A percentile compares a stretch with the other conserved stretches of the same genome.
Conservation (phyloP, 1,140 invertebrate genomes). For the Hycleus phaleratus region DNA sequence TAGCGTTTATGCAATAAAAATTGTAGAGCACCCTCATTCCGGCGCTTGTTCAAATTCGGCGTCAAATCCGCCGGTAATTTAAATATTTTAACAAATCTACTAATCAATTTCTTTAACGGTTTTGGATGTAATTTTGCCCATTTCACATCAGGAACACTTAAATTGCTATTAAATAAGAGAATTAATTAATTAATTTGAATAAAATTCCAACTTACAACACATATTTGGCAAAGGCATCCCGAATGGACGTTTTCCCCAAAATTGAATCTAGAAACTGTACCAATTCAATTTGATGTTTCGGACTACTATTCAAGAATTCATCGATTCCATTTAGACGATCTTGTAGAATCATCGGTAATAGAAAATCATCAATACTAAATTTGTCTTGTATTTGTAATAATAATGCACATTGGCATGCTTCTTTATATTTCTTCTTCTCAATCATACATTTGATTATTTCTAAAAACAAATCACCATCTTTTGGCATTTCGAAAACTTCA, state of each 20-base stretch:
- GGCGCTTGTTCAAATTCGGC: slow-evolving; percentile 55
- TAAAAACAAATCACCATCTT: slow-evolving; percentile 47
- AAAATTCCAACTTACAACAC: slow-evolving; percentile 20
- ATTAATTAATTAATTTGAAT: background rate
- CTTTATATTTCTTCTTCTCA: slow-evolving; percentile 50
- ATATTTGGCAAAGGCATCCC: slow-evolving; percentile 23
- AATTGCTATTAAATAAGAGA: slow-evolving; percentile 15
- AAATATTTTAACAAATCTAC: slow-evolving; percentile 52
- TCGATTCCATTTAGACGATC: slow-evolving; percentile 61
- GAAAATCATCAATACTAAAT: slow-evolving; percentile 55
- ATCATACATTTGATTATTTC: slow-evolving; percentile 47
- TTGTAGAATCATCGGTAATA: slow-evolving; percentile 65
- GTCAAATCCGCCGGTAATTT: slow-evolving; percentile 52
- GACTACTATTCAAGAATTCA: slow-evolving; percentile 53
- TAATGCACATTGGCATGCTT: slow-evolving; percentile 57
- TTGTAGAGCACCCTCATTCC: slow-evolving; percentile 55
- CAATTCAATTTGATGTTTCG: slow-evolving; percentile 49
- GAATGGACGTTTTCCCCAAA: slow-evolving; percentile 36
- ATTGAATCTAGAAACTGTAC: slow-evolving; percentile 56
- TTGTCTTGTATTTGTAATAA: slow-evolving; percentile 54
- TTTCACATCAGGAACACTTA: slow-evolving; percentile 51
- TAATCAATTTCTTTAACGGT: slow-evolving; percentile 54
- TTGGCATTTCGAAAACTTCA: slow-evolving; percentile 46
- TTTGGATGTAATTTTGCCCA: slow-evolving; percentile 50
- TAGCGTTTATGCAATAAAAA: slow-evolving; percentile 59